Conservation (phyloP, 2,113 vertebrate species). For the Ptilorrhoa leucosticta region DNA sequence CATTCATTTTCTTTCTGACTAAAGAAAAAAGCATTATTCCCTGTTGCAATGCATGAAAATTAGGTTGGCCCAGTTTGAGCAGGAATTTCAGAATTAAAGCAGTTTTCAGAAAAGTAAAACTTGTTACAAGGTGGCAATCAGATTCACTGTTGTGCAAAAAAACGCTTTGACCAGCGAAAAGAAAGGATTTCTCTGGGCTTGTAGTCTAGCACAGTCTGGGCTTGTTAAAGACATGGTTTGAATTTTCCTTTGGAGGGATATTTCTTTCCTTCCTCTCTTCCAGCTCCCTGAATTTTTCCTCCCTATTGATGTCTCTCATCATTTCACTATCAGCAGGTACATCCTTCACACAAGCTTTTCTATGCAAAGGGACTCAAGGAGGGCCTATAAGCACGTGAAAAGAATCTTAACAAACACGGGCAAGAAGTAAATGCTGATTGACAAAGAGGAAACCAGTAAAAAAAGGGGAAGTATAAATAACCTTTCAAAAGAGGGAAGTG, state of each 20-base stretch:
- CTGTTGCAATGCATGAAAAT: not conserved
- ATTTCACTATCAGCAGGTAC: not conserved
- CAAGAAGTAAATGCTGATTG: not conserved
- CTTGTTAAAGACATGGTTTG: not conserved
- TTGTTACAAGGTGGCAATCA: not conserved
- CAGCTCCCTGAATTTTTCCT: not conserved
- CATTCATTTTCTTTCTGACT: not conserved
- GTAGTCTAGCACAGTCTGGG: not conserved
- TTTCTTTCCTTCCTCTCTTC: not conserved
- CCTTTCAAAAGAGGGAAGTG: not conserved
- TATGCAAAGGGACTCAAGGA: not conserved
- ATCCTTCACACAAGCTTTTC: not conserved
- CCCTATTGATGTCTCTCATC: not conserved
- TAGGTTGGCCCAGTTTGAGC: not conserved
- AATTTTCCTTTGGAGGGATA: not conserved
- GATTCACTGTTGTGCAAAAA: not conserved
- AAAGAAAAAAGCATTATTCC: not conserved
- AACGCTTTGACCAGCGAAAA: not conserved
- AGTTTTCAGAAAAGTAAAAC: not conserved
- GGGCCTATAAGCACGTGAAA: not conserved
- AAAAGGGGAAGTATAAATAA: not conserved
- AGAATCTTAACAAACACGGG: rapidly evolving
- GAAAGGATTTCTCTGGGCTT: not conserved
- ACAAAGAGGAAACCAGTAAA: not conserved
- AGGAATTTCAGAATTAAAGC: conserved; percentile 1